Evolutionary conservation across 2,888 invertebrate genomes (phyloP).

Genomic region (Hemistola chrysoprasaria): DNA sequence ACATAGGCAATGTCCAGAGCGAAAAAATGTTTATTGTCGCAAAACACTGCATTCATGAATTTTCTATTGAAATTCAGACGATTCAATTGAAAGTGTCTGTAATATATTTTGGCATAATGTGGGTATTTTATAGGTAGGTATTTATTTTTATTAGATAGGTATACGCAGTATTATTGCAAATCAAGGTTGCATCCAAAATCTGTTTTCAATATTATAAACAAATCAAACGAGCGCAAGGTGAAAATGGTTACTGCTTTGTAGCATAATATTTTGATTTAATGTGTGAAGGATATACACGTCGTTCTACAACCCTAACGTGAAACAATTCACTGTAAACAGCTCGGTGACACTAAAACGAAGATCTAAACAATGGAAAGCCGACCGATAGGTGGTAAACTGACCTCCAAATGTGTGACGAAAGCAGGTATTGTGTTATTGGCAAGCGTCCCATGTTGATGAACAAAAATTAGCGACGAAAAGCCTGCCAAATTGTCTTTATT

Average conservation of each 20-base stretch:
- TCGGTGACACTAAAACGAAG: conserved; percentile 2
- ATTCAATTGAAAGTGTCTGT: conserved; percentile 5
- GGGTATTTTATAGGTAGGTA: too few species aligned
- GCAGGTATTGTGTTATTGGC: conserved; percentile 61
- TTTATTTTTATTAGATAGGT: too few species aligned
- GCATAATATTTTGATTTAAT: too few species aligned
- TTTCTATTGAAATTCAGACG: not conserved
- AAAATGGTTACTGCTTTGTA: conserved; percentile 1
- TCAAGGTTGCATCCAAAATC: conserved; percentile 13
- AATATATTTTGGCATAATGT: not conserved
- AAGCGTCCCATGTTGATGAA: conserved; percentile 53
- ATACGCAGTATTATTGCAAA: conserved; percentile 7
- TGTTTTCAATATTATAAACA: conserved; percentile 13
- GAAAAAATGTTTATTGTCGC: conserved; percentile 2
- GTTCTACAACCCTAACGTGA: too few species aligned
- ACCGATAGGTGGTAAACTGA: conserved; percentile 25
- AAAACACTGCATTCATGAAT: conserved; percentile 4
- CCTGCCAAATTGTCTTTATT: conserved; percentile 39
- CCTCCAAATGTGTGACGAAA: conserved; percentile 56
- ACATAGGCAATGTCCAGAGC: too few species aligned
- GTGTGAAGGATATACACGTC: too few species aligned
- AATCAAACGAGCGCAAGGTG: conserved; percentile 18
- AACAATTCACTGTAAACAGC: too few species aligned
- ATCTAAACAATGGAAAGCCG: conserved; percentile 27
- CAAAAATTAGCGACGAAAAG: conserved; percentile 44